These are phyloP conservation scores for Microplitis mediator DNA, from an alignment of 1,140 invertebrate species.

Conservation along the genomic window DNA sequence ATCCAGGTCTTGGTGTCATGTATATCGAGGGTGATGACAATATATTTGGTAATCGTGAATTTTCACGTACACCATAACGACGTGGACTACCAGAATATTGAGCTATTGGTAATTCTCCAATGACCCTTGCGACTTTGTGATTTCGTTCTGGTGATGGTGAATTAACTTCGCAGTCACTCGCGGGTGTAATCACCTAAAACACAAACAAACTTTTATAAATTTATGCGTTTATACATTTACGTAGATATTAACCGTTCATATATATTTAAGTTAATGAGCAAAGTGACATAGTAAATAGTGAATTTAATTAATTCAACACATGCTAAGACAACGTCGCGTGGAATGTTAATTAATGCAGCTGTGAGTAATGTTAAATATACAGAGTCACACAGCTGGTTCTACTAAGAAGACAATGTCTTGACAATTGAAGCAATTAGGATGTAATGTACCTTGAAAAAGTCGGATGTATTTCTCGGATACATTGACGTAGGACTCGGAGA, in stretches of 20 bases:
- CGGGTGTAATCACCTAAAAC: constrained; percentile 59
- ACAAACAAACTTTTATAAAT: not conserved
- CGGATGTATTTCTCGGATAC: constrained; percentile 60
- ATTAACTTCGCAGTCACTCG: constrained; percentile 61
- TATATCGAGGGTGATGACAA: constrained; percentile 71
- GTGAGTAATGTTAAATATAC: not conserved
- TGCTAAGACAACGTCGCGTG: not conserved
- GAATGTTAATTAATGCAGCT: constrained; percentile 4
- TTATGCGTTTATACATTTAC: not conserved
- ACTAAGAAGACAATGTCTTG: not conserved
- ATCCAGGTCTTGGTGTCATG: constrained; percentile 71
- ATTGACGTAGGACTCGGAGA: constrained; percentile 58
- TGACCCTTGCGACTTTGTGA: constrained; percentile 76
- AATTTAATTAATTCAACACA: not conserved
- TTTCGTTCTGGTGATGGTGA: constrained; percentile 61
- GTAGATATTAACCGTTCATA: not conserved
- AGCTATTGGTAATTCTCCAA: constrained; percentile 86
- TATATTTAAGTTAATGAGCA: not conserved
- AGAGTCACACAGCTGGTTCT: not conserved
- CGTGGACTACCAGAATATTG: constrained; percentile 91
- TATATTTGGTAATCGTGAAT: constrained; percentile 66
- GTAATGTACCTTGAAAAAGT: constrained; percentile 62
- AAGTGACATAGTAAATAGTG: not conserved
- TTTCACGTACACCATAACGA: constrained; percentile 75
- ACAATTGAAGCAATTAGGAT: not conserved